Base-by-base conservation (phyloP, 2,797 vertebrate genomes). In the Tolypeutes matacus region DNA sequence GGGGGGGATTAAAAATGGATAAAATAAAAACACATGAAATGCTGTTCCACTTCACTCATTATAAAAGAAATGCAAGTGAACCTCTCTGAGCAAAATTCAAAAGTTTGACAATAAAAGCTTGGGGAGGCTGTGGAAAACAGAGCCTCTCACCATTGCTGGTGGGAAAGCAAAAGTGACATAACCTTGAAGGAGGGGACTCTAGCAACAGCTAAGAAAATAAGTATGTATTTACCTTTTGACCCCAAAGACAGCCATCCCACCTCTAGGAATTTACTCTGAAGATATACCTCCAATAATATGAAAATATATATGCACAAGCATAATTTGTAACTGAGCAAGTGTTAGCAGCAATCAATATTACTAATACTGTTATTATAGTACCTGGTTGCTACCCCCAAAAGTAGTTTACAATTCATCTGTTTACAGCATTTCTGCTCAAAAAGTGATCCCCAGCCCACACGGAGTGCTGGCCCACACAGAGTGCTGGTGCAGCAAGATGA, bases 241-340 rank as follows among this genome's bases (percentile, higher is more conserved):
- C 62, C 86, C 77, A 60, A 13, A 34, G 58, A 76, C 25, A 89
- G 39, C 31, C 31, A 49, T 65, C 49, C 14, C 36, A 89, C 36
- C 72, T 83, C 42, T 46, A 81, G 46, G 56, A 82, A 75, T 67
- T 65, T 75, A 83, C 27, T 39, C 84, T 89, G n/a, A 60, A 84
- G 25, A 62, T 70, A 62, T 2, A 78, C 27, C 6, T 73, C 34
- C 34, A 80, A 72, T 80, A 60, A 56, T 73, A 64, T 46, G 31
- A 90, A 78, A 80, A 73, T 53, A 56, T 56, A 34, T 21, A 31
- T 65, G 65, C 1, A 53, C 46, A 86, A 65, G 31, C 12, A 72
- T 75, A 62, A 80, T 86, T 49, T 89, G 12, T 86, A 91, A 85
- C 51, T 72, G 39, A 67, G 29, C 15, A 42, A 56, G 0, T 31